Evolutionary conservation across 2,113 vertebrate species (phyloP).

Genomic region (Monopterus albus): DNA sequence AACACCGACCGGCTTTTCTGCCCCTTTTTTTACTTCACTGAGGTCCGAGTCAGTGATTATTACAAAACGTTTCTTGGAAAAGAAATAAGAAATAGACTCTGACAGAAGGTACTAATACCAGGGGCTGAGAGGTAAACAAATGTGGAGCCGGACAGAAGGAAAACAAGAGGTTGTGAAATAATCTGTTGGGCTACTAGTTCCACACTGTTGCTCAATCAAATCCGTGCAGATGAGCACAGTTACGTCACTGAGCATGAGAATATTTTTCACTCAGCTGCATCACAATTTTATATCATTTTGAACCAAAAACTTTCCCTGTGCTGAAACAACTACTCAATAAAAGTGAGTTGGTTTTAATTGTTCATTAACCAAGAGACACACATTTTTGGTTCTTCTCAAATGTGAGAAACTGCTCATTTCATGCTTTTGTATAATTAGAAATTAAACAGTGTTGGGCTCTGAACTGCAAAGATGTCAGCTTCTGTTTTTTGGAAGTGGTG

Average conservation of each 20-base stretch:
- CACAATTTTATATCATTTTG: neutral
- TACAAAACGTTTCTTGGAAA: slow-evolving; percentile 16
- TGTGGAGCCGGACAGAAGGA: slow-evolving; percentile 30
- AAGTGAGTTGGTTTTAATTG: too few species aligned
- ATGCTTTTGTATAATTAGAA: neutral
- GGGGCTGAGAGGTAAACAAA: slow-evolving; percentile 45
- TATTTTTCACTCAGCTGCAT: slow-evolving; percentile 18
- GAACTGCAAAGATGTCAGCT: neutral
- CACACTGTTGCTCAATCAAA: slow-evolving; percentile 54
- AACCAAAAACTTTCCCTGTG: slow-evolving; percentile 6
- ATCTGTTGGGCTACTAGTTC: slow-evolving; percentile 29
- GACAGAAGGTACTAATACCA: neutral
- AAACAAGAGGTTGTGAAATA: slow-evolving; percentile 61
- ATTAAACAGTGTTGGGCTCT: neutral
- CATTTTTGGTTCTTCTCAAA: too few species aligned
- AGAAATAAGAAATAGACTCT: neutral
- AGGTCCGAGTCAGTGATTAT: slow-evolving; percentile 28
- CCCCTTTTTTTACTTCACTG: slow-evolving; percentile 5
- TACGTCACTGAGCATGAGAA: slow-evolving; percentile 45
- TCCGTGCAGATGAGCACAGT: slow-evolving; percentile 27
- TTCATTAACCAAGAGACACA: too few species aligned
- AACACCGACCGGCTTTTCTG: slow-evolving; percentile 39
- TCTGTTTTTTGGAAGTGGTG: neutral
- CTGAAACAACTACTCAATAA: neutral
- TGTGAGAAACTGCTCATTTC: neutral